These are phyloP conservation scores for Brevimyrus niger DNA, from an alignment of 2,113 vertebrate species.

Conservation along the genomic window DNA sequence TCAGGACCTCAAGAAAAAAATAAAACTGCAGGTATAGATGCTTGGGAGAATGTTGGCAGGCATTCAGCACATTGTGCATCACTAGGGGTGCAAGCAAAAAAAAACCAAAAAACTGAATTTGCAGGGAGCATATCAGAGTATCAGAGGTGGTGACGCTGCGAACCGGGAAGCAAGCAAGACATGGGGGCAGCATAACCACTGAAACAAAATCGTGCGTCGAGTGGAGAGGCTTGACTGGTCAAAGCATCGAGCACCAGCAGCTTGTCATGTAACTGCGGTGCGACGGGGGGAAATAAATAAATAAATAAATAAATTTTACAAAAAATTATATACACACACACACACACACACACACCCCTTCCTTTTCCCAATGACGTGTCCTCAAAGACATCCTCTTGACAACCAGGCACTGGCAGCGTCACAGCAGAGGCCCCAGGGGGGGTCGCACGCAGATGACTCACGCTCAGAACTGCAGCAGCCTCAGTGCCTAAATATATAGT, in stretches of 20 bases:
- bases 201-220: background rate
- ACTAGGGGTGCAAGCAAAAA: background rate
- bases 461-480: background rate
- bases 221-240: background rate
- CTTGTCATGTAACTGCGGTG: background rate
- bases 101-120: background rate
- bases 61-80: background rate
- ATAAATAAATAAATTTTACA: no score
- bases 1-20: background rate
- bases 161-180: background rate
- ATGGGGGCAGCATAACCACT: background rate
- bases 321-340: no score
- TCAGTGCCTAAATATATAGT: background rate
- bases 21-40: background rate
- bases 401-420: background rate
- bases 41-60: background rate
- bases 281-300: background rate
- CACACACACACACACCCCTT: background rate
- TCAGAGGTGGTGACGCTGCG: background rate
- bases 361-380: background rate
- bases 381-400: conserved; percentile 13
- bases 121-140: background rate
- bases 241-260: background rate
- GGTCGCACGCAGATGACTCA: background rate
- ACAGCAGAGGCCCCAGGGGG: background rate